Conservation (phyloP, 2,888 invertebrate genomes). For the Dicyrtoma fusca region DNA sequence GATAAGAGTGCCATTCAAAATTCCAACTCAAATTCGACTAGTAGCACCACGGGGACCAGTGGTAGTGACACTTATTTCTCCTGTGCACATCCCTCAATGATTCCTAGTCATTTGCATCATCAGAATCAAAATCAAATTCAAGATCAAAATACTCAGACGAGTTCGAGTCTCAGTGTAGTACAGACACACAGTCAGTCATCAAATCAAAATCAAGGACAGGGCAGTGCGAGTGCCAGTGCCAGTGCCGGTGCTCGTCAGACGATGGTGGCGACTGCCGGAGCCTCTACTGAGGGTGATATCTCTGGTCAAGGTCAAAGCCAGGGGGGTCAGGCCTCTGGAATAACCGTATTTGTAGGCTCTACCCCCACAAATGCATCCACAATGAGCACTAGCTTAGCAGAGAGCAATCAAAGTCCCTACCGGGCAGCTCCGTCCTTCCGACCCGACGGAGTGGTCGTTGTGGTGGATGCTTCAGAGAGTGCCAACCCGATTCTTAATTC, state of each 20-base stretch:
- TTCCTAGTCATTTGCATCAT: slow-evolving; percentile 39
- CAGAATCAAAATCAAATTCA: slow-evolving; percentile 11
- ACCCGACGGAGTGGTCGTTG: slow-evolving; percentile 23
- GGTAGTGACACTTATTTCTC: slow-evolving; percentile 30
- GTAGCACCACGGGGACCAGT: slow-evolving; percentile 5
- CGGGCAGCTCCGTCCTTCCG: background rate
- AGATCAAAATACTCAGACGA: background rate
- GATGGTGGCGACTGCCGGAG: background rate
- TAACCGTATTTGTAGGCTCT: background rate
- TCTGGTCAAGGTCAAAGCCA: background rate
- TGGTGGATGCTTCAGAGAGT: slow-evolving; percentile 36
- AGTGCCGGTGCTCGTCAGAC: too few species aligned
- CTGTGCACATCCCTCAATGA: slow-evolving; percentile 47
- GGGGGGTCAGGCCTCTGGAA: too few species aligned
- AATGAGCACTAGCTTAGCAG: background rate
- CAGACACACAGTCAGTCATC: background rate
- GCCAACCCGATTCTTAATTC: slow-evolving; percentile 1
- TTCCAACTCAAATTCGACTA: background rate
- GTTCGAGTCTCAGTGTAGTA: background rate
- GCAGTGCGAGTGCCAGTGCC: background rate
- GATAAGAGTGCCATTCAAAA: background rate
- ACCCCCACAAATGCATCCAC: background rate
- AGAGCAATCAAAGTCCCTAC: background rate
- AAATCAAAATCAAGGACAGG: background rate
- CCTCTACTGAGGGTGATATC: background rate